Percentiles rank a stretch among this genome's conserved stretches.
phyloP scores from a whole-genome alignment of 2,797 vertebrate species.

The Sternotherus odoratus region DNA sequence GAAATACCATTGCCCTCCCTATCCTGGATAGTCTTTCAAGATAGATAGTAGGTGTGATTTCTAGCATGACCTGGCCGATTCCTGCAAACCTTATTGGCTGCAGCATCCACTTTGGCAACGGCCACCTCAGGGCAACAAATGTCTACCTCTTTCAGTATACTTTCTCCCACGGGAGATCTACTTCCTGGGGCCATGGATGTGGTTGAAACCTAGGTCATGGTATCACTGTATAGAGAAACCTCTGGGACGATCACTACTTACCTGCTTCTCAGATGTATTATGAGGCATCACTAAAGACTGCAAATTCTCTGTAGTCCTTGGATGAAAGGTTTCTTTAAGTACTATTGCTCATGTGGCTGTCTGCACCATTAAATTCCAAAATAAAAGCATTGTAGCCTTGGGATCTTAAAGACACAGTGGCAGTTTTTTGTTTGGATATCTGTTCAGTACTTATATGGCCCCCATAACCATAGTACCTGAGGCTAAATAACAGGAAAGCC shows the following conservation, averaged over 20 bases:
- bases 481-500: neutral
- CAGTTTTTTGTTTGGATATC: neutral
- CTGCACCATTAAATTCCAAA: neutral
- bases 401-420: neutral
- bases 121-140: neutral
- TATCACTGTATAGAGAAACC: neutral
- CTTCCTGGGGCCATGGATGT: neutral
- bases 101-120: neutral
- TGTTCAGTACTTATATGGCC: neutral
- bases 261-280: neutral
- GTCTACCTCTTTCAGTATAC: neutral
- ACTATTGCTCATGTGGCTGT: accelerated
- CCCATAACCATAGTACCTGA: accelerated
- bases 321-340: neutral
- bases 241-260: neutral
- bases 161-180: neutral
- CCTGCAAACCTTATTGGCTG: neutral
- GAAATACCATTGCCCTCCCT: neutral
- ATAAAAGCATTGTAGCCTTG: neutral
- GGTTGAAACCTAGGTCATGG: neutral
- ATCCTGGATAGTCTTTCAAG: accelerated
- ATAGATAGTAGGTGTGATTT: neutral
- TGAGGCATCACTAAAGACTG: neutral
- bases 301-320: neutral
- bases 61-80: neutral